phyloP scores from a whole-genome alignment of 1,140 invertebrate species.

The Drosophila sucinea region DNA sequence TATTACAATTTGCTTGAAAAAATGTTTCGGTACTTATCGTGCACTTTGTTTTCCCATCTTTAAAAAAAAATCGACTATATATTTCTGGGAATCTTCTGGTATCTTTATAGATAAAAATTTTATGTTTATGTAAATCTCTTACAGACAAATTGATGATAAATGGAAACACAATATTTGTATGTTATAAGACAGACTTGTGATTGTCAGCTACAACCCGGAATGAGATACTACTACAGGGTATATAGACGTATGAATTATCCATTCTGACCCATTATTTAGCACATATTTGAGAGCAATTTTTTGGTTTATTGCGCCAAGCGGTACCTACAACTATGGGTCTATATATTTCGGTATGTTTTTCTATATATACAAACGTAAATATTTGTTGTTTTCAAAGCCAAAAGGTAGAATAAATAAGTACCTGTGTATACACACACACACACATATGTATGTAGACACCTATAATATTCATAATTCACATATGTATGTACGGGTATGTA shows the following conservation, averaged over 20 bases:
- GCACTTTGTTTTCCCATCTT: too few relatives aligned
- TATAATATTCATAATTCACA: conserved; percentile 3
- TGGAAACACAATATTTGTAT: too few relatives aligned
- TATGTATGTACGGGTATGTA: conserved; percentile 18
- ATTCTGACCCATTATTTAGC: conserved; percentile 33
- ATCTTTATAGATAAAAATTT: too few relatives aligned
- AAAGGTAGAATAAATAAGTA: conserved; percentile 21
- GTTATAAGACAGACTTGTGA: too few relatives aligned
- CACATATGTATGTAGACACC: conserved; percentile 11
- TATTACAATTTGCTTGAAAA: too few relatives aligned
- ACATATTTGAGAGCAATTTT: conserved; percentile 36
- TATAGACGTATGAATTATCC: conserved; percentile 4
- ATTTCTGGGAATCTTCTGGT: too few relatives aligned
- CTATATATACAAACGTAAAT: conserved; percentile 27
- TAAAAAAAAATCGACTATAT: too few relatives aligned
- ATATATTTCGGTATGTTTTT: conserved; percentile 2
- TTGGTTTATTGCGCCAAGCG: conserved; percentile 33
- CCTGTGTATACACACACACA: neutral
- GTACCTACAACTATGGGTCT: conserved; percentile 10
- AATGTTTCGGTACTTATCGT: too few relatives aligned
- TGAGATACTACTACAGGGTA: neutral
- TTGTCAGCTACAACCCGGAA: too few relatives aligned
- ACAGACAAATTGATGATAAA: too few relatives aligned
- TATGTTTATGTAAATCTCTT: too few relatives aligned
- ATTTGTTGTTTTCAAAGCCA: conserved; percentile 8